Percentiles rank a stretch among this genome's conserved stretches.
phyloP scores from a whole-genome alignment of 2,113 vertebrate species.

The Mesitornis unicolor region DNA sequence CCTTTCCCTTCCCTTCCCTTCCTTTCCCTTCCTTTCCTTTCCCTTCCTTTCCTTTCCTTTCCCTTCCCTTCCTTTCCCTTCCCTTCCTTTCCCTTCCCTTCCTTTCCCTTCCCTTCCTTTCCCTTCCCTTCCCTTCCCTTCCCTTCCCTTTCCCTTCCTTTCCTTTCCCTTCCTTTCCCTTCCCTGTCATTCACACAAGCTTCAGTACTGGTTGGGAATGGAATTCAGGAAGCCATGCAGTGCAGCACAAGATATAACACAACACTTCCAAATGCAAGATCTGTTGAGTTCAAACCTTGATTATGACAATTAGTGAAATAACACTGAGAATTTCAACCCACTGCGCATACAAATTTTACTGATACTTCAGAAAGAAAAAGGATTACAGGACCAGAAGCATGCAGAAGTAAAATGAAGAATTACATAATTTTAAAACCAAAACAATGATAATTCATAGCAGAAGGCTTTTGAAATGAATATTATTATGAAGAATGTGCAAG shows the following conservation, averaged over 20 bases:
- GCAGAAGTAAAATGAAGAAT: neutral
- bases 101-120: neutral
- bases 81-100: neutral
- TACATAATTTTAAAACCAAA: neutral
- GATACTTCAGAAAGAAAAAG: neutral
- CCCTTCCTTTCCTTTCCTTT: neutral
- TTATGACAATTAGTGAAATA: neutral
- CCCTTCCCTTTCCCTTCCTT: neutral
- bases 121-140: neutral
- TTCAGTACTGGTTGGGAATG: neutral
- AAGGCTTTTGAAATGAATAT: neutral
- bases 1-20: neutral
- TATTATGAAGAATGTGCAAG: neutral
- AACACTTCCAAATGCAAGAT: neutral
- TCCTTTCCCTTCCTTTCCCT: neutral
- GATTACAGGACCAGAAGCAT: neutral
- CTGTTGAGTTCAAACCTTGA: neutral
- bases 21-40: neutral
- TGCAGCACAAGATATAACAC: neutral
- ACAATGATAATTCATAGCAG: neutral
- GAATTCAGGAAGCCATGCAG: neutral
- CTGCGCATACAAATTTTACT: neutral
- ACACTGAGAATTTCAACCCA: neutral
- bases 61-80: neutral
- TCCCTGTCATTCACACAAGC: neutral